These are phyloP conservation scores for Threskiornis aethiopicus DNA, from an alignment of 2,797 vertebrate species.

Conservation along the genomic window DNA sequence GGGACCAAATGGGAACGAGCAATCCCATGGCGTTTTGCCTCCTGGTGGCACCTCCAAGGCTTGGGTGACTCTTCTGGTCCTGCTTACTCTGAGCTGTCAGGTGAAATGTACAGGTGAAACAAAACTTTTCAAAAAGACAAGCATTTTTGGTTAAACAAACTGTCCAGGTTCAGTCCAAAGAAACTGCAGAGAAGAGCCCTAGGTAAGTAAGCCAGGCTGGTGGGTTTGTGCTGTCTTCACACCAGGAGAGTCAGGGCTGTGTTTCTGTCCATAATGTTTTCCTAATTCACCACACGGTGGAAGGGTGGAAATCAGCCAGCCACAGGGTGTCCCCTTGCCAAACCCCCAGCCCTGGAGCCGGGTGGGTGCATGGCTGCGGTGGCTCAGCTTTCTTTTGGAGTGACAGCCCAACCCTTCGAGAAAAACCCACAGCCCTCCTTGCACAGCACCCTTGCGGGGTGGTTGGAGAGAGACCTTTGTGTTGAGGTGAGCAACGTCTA, in stretches of 20 bases:
- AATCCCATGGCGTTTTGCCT: neutral
- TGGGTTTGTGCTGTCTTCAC: neutral
- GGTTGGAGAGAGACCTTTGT: neutral
- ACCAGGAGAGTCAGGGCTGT: neutral
- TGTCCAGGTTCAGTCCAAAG: neutral
- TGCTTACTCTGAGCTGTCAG: neutral
- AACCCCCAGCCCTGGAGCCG: neutral
- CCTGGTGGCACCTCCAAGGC: neutral
- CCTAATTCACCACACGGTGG: rapidly evolving
- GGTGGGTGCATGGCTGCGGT: rapidly evolving
- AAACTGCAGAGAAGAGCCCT: neutral
- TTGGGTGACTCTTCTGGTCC: neutral
- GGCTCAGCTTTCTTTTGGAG: neutral
- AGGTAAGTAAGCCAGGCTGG: neutral
- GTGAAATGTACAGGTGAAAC: neutral
- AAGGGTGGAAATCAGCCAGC: neutral
- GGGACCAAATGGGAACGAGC: neutral
- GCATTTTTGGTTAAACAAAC: neutral
- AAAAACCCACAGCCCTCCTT: neutral
- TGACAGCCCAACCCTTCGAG: neutral
- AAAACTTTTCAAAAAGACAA: neutral
- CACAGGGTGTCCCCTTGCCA: neutral
- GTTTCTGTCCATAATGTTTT: neutral
- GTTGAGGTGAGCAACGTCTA: neutral
- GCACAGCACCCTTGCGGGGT: rapidly evolving